Base-by-base conservation (phyloP, 2,113 vertebrate species). In the Protomyctophum bolini region DNA sequence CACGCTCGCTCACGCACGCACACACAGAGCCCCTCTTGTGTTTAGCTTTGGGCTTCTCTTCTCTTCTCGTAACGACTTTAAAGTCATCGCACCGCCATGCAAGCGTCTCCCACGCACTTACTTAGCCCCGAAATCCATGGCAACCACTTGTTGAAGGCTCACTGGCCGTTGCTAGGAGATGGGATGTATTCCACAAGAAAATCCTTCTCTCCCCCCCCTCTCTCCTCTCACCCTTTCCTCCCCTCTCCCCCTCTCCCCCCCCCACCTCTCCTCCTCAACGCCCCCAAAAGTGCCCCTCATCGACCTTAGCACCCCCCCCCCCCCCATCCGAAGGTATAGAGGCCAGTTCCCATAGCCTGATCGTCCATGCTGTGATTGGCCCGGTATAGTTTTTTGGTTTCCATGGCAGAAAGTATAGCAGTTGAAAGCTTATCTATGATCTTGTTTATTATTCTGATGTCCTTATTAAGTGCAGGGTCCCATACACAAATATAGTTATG, bases 81-180 rank as follows among this genome's bases (percentile, higher is more conserved):
- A 88, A 88, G 86, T 89, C 85, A 70, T 41, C 33, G 21, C 58
- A 83, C 83, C 81, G 81, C 81, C 73, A 21, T 21, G 21, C 21
- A 51, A 8, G 68, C 28, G 73, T 83, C 70, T 80, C 71, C 66
- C 72, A 68, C 79, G 74, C 76, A 70, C 77, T 80, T 78, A 69
- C 80, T 80, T 76, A 71, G 75, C 70, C 77, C 79, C 62, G 57
- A 63, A 62, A 79, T 85, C 92, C 91, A 92, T 91, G 90, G 90
- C 76, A 90, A 93, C 92, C 87, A 86, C 91, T 92, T 91, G 90
- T 92, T 91, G 85, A 93, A 90, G 92, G 91, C 87, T 92, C 87
- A 80, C 84, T 92, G 91, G 84, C 82, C 69, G 92, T 94, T 94
- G 92, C 93, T 88, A 92, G 84, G 93, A 75, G 86, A 92, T 84